Base-by-base conservation (phyloP, 1,140 invertebrate species). In the Oreohelix idahoensis region DNA sequence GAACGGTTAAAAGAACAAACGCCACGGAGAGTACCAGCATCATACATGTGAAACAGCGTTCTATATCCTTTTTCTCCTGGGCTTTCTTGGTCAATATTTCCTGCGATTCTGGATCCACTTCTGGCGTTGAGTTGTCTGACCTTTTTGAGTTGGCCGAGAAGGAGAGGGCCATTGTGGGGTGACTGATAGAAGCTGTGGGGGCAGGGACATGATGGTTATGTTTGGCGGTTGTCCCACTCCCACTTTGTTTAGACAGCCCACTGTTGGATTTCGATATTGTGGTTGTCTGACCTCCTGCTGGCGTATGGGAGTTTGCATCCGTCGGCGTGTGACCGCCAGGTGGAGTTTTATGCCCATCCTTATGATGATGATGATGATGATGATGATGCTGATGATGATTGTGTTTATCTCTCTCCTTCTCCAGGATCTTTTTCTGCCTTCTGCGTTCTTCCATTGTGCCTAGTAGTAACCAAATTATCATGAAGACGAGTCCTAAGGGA, bases 11-110 rank as follows among this genome's bases (percentile, higher is more conserved):
- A 0, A 71, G 39, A 17, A 81, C n/a, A 38, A 81, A 70, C 0
- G 69, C 15, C 11, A 71, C n/a, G 23, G 79, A 39, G 0, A 39
- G 17, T 35, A 23, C 39, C 66, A 81, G 39, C 36, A 51, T 36
- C 79, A 81, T 81, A 2, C 1, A n/a, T 11, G 79, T 81, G 77
- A 66, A 79, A 32, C 53, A 36, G 5, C 32, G n/a, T n/a, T 79
- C 77, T 20, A 42, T 15, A 29, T 81, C 39, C 15, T 17, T 45
- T 32, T 81, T 45, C 66, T 81, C 79, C 36, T 81, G 29, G n/a
- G 77, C 77, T 79, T 79, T 79, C 38, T 13, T 35, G 1, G 77
- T 49, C 42, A 79, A 23, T 13, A 69, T 53, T 26, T 63, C 77
- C 58, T 36, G 29, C 1, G 63, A 23, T 79, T 79, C 77, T 45